Base-by-base conservation (phyloP, 2,113 vertebrate genomes). In the Vidua chalybeata region DNA sequence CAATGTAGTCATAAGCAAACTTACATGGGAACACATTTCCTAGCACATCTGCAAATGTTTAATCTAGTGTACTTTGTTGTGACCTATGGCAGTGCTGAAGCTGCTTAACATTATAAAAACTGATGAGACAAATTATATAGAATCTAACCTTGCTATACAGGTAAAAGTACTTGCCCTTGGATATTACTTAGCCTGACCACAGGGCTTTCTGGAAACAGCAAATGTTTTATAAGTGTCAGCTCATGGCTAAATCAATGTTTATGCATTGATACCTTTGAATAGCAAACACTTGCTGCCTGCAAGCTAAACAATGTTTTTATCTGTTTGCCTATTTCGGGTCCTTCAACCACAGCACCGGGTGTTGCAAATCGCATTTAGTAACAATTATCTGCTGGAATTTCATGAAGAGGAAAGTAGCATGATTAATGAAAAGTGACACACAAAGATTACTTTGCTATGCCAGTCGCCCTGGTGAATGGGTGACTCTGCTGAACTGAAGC, bases 381-480 rank as follows among this genome's bases (percentile, higher is more conserved):
- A 98, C 97, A 98, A 98, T 98, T 98, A 98, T 98, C 93, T 97
- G 94, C 95, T 93, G 97, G 97, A 97, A 97, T 98, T 97, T 98
- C 88, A 66, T 78, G 96, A 97, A 96, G 93, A 97, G 97, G 91
- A 98, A 97, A 98, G 96, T 96, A 95, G 95, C 97, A 97, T 98
- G 98, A 98, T 99, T 98, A 99, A 98, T 98, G 95, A 97, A 97
- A 98, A 98, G 96, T 98, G 98, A 98, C 98, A 98, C 95, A 84
- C 91, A 93, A 82, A 95, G 96, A 98, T 98, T 97, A 97, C 97
- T 98, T 97, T 89, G 97, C 96, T 95, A 84, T 95, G 97, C 96
- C 83, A 85, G 95, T 96, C 92, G 97, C 97, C 97, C 94, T 96
- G 97, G 97, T 89, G 91, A 97, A 94, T 16, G 52, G 93, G 90